Conservation (phyloP, 2,888 invertebrate species). For the Andrena bucephala region DNA sequence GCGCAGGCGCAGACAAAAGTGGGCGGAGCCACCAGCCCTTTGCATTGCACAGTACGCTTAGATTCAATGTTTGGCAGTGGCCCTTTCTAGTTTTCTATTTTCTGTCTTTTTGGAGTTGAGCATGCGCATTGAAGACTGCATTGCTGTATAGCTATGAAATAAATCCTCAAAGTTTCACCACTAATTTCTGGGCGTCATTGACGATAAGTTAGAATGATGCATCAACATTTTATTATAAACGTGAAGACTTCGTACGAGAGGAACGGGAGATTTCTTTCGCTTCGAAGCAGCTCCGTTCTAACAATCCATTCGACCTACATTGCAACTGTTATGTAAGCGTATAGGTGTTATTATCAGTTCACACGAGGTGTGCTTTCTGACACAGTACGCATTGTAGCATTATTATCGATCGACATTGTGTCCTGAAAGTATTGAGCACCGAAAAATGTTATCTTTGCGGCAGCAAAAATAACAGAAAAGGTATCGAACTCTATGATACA, state of each 20-base stretch:
- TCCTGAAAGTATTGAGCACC: neutral
- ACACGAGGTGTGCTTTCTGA: slow-evolving; percentile 21
- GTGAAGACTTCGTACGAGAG: slow-evolving; percentile 8
- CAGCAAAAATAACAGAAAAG: neutral
- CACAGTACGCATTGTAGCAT: slow-evolving; percentile 8
- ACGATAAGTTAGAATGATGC: neutral
- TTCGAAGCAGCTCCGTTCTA: slow-evolving; percentile 30
- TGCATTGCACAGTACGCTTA: too few species aligned
- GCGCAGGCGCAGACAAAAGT: too few species aligned
- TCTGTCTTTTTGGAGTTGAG: too few species aligned
- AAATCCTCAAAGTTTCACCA: neutral
- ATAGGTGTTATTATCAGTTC: slow-evolving; percentile 35
- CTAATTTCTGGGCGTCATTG: neutral
- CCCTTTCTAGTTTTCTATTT: too few species aligned
- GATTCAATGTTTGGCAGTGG: too few species aligned
- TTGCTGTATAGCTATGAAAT: neutral
- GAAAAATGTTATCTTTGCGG: neutral
- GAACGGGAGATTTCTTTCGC: slow-evolving; percentile 27
- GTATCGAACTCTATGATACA: neutral
- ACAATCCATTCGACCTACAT: slow-evolving; percentile 40
- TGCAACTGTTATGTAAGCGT: slow-evolving; percentile 37
- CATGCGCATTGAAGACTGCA: too few species aligned
- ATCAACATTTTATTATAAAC: slow-evolving; percentile 15
- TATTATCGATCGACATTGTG: slow-evolving; percentile 17
- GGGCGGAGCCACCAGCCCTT: too few species aligned